phyloP scores from a whole-genome alignment of 2,888 invertebrate species.

The Eristalis pertinax region DNA sequence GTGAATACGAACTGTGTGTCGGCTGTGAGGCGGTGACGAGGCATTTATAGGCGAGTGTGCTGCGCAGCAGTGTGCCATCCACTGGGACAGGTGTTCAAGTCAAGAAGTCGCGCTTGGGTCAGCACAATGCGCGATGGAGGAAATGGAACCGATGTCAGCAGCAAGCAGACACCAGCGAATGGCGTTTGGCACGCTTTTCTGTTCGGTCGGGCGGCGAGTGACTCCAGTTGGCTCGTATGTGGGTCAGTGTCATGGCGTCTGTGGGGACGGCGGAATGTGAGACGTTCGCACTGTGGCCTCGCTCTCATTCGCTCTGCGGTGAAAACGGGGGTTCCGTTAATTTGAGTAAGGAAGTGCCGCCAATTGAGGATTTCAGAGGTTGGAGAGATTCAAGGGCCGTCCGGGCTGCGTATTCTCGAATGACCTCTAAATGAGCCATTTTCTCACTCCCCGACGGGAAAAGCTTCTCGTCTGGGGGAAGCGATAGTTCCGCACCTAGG shows the following conservation, averaged over 20 bases:
- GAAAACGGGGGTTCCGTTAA: not conserved
- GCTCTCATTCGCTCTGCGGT: not conserved
- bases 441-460: too few relatives aligned
- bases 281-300: not conserved
- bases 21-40: not conserved
- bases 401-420: too few relatives aligned
- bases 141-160: not conserved
- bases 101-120: not conserved
- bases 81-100: not conserved
- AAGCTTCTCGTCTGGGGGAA: too few relatives aligned
- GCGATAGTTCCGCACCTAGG: too few relatives aligned
- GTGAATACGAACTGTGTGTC: slow-evolving; percentile 23
- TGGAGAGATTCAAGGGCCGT: too few relatives aligned
- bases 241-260: not conserved
- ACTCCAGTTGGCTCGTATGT: not conserved
- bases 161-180: not conserved
- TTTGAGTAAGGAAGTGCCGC: not conserved
- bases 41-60: not conserved
- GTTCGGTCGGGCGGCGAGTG: not conserved
- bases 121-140: not conserved
- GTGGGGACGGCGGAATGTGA: not conserved
- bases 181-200: not conserved
- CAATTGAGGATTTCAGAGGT: too few relatives aligned
- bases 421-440: too few relatives aligned
- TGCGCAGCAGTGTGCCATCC: not conserved